Base-by-base conservation (phyloP, 1,140 invertebrate species). In the Megathymus violae region DNA sequence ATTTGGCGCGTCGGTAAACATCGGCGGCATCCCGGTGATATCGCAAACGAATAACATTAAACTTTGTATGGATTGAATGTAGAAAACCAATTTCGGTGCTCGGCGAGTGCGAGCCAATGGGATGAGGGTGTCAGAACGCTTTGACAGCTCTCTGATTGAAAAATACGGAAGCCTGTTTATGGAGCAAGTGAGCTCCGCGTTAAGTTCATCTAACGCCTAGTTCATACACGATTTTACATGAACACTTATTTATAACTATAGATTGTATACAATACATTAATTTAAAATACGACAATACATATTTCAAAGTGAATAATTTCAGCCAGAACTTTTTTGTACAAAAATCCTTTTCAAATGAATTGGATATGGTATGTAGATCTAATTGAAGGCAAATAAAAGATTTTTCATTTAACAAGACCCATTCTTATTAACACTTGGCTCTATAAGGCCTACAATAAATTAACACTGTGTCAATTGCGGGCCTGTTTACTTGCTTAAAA, bases 141-240 rank as follows among this genome's bases (percentile, higher is more conserved):
- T 91, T 92, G 91, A 92, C 91, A 92, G 90, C 82, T 90, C 89
- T 83, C 87, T 92, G 91, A 92, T 92, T 92, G 91, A 92, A 92
- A 91, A 91, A 91, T 91, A 91, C 89, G 89, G 89, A 86, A 91
- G 87, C 80, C 88, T 91, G 89, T 91, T 91, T 92, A 92, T 92
- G 80, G 88, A 89, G 81, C 80, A 78, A 86, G 80, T 81, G 85
- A 82, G 76, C 80, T 75, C 60, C 62, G 75, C 54, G 64, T 62
- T 62, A 25, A 64, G 34, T 46, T 56, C 62, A 51, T 52, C 62
- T 46, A 52, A 15, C 34, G 31, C 41, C 50, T 19, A 17, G 36
- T 22, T 59, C 43, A 34, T 51, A 62, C 38, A 36, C 31, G 27
- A 31, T 52, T 27, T 27, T 31, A 36, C 25, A 36, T 38, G 48